phyloP scores from a whole-genome alignment of 1,140 invertebrate genomes.

The Diabrotica undecimpunctata region DNA sequence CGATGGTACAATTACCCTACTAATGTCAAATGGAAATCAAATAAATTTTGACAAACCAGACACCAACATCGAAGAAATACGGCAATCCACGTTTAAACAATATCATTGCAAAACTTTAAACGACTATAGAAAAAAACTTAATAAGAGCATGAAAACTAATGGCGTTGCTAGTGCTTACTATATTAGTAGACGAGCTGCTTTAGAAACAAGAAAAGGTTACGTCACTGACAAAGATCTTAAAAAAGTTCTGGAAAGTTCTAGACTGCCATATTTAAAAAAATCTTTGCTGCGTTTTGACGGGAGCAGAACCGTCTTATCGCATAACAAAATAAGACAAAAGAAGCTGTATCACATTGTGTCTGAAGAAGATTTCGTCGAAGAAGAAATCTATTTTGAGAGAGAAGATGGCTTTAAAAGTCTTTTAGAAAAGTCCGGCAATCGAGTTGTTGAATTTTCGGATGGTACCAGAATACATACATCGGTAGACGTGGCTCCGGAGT shows the following conservation, averaged over 20 bases:
- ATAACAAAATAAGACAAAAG: conserved; percentile 23
- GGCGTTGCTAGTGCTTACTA: conserved; percentile 16
- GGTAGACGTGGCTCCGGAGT: conserved; percentile 17
- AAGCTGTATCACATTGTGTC: conserved; percentile 26
- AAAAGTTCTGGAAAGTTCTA: conserved; percentile 18
- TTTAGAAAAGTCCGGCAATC: conserved; percentile 22
- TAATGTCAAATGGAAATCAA: conserved; percentile 29
- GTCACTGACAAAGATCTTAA: conserved; percentile 19
- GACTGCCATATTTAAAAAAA: conserved; percentile 30
- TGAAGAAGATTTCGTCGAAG: conserved; percentile 27
- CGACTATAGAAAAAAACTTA: conserved; percentile 26
- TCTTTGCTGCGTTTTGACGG: conserved; percentile 28
- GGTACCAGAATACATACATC: conserved; percentile 23
- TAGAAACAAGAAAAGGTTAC: conserved; percentile 24
- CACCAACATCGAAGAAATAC: conserved; percentile 1
- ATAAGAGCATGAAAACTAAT: conserved; percentile 19
- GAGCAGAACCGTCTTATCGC: conserved; percentile 22
- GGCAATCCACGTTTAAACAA: neutral
- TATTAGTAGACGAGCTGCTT: conserved; percentile 24
- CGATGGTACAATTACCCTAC: conserved; percentile 30
- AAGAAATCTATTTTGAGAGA: conserved; percentile 29
- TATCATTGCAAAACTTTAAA: conserved; percentile 21
- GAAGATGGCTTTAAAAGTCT: conserved; percentile 28
- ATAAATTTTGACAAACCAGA: conserved; percentile 27
- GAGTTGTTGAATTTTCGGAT: conserved; percentile 25